phyloP scores from a whole-genome alignment of 2,888 invertebrate genomes.

The Odontomyia ornata region DNA sequence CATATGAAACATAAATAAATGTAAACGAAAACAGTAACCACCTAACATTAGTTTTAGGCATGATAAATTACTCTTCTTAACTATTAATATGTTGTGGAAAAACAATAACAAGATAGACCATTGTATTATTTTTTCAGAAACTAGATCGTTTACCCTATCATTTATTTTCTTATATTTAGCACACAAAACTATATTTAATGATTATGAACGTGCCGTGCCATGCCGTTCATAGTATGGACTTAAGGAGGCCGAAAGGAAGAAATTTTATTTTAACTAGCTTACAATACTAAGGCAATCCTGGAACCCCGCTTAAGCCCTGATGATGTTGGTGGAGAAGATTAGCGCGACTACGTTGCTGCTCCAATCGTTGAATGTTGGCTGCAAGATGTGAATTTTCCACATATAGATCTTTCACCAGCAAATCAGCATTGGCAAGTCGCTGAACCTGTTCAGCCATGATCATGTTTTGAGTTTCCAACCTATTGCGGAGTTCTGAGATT shows the following conservation, averaged over 20 bases:
- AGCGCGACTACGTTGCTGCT: slow-evolving; percentile 61
- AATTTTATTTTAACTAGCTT: not conserved
- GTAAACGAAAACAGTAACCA: slow-evolving; percentile 19
- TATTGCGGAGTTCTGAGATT: slow-evolving; percentile 65
- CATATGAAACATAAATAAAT: slow-evolving; percentile 9
- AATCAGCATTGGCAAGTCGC: slow-evolving; percentile 76
- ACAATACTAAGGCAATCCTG: slow-evolving; percentile 56
- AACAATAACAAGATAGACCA: slow-evolving; percentile 30
- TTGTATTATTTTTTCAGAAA: not conserved
- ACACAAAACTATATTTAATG: slow-evolving; percentile 5
- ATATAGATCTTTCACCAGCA: slow-evolving; percentile 83
- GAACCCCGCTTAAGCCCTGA: slow-evolving; percentile 56
- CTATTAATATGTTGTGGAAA: slow-evolving; percentile 11
- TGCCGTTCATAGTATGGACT: not conserved
- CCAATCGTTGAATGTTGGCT: slow-evolving; percentile 66
- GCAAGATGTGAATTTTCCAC: slow-evolving; percentile 84
- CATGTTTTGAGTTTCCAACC: slow-evolving; percentile 65
- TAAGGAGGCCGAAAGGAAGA: slow-evolving; percentile 4
- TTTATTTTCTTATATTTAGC: not conserved
- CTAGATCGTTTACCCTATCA: not conserved
- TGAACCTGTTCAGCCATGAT: slow-evolving; percentile 69
- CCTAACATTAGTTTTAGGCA: slow-evolving; percentile 16
- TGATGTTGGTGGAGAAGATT: slow-evolving; percentile 63
- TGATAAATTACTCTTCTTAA: slow-evolving; percentile 26
- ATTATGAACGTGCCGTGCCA: not conserved